phyloP scores from a whole-genome alignment of 1,140 invertebrate species.

The Meloidogyne hapla region DNA sequence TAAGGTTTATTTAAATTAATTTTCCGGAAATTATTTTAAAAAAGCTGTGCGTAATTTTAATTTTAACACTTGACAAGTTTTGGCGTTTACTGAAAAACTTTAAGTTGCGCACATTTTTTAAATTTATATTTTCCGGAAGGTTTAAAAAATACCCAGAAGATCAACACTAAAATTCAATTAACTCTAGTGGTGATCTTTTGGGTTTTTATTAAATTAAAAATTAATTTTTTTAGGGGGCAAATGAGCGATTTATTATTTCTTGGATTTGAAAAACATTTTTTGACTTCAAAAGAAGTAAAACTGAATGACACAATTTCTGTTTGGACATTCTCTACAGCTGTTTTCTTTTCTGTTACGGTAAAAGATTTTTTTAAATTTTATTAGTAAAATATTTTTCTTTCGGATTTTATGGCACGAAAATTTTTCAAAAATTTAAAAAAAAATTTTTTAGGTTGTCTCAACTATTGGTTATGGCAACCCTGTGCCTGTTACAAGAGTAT shows the following conservation, averaged over 20 bases:
- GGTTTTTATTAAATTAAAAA: too few species aligned
- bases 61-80: background rate
- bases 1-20: slow-evolving; percentile 31
- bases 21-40: too few species aligned
- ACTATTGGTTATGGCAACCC: slow-evolving; percentile 62
- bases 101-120: background rate
- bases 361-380: background rate
- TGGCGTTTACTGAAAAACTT: background rate
- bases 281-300: slow-evolving; percentile 62
- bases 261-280: slow-evolving; percentile 61
- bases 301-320: slow-evolving; percentile 58
- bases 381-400: slow-evolving; percentile 1
- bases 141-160: background rate
- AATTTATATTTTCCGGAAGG: background rate
- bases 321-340: slow-evolving; percentile 64
- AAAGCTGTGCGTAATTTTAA: background rate
- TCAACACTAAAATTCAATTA: background rate
- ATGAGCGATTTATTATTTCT: slow-evolving; percentile 62
- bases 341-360: slow-evolving; percentile 63
- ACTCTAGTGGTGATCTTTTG: too few species aligned
- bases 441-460: slow-evolving; percentile 20
- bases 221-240: slow-evolving; percentile 23
- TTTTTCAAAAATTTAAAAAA: background rate
- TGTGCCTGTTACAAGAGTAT: slow-evolving; percentile 42
- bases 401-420: too few species aligned